Base-by-base conservation (phyloP, 2,113 vertebrate species). In the Leucopternis melanops region DNA sequence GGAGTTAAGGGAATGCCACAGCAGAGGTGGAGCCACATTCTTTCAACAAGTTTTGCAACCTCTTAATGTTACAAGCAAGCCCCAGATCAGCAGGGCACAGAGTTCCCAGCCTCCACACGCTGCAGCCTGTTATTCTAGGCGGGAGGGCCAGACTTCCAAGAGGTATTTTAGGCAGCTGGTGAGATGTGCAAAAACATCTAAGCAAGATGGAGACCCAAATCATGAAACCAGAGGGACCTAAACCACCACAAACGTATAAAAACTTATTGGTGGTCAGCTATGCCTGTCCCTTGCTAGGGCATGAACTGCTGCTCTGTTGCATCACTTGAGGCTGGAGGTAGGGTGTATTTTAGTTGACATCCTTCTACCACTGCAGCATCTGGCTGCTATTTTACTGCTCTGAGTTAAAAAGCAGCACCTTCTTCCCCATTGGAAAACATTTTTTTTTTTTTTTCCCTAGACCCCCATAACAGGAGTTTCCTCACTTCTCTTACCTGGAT, bases 401-500 rank as follows among this genome's bases (percentile, higher is more conserved):
- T 1, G 5, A 59, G 10, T 18, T 19, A 25, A 55, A 55, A 19
- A 55, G 34, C 29, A 22, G 1, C 19, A 17, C 11, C 29, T 20
- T 20, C 11, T 40, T 52, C 13, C 26, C 26, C 26, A 4, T 32
- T 6, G 18, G n/a, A 34, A 31, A 55, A 45, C 9, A 16, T 42
- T 42, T 11, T 3, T 16, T 52, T 11, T 1, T 4, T 21, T 18
- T 9, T 3, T 3, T 7, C 45, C 32, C 42, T 13, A 16, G 16
- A 8, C 13, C 5, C 55, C 17, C 1, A 0, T 47, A 66, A 11
- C 9, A 47, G 36, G 27, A 27, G 13, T 22, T 31, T n/a, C n/a
- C 38, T 19, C 13, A 2, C 13, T n/a, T 27, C 27, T 27, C 32
- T 66, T 98, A 99, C 99, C 99, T 99, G 99, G 97, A 99, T 99